Evolutionary conservation across 2,797 vertebrate species (phyloP).

Genomic region (Bucorvus abyssinicus): DNA sequence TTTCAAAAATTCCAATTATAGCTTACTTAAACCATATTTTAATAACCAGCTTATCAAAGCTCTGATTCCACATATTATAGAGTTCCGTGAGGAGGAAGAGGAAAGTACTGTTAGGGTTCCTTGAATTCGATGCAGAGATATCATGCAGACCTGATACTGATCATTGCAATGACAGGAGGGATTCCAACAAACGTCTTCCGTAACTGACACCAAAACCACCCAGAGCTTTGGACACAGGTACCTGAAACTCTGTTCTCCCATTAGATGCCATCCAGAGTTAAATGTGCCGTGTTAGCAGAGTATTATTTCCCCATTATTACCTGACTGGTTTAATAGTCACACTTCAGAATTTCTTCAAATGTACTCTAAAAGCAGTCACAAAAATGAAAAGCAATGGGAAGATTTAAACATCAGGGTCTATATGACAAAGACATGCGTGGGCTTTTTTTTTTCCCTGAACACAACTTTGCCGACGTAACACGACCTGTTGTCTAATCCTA

Average conservation of each 20-base stretch:
- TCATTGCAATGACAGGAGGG: background rate
- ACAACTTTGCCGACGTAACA: background rate
- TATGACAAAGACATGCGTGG: rapidly evolving
- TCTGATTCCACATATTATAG: background rate
- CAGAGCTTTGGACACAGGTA: background rate
- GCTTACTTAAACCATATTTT: background rate
- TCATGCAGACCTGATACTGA: background rate
- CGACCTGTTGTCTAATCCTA: background rate
- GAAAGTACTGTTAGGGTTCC: background rate
- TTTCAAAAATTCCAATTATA: background rate
- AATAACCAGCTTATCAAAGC: background rate
- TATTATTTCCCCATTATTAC: background rate
- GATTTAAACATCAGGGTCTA: background rate
- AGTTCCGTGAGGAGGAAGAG: background rate
- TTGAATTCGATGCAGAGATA: background rate
- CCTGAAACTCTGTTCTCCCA: background rate
- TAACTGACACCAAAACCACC: background rate
- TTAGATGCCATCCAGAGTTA: background rate
- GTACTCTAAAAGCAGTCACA: background rate
- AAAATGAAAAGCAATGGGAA: background rate
- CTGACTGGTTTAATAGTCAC: background rate
- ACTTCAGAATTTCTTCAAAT: background rate
- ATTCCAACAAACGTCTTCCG: background rate
- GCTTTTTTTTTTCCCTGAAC: rapidly evolving
- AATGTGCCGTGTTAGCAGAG: background rate